These are phyloP conservation scores for Fukomys damarensis DNA, from an alignment of 2,113 vertebrate genomes.

Conservation along the genomic window DNA sequence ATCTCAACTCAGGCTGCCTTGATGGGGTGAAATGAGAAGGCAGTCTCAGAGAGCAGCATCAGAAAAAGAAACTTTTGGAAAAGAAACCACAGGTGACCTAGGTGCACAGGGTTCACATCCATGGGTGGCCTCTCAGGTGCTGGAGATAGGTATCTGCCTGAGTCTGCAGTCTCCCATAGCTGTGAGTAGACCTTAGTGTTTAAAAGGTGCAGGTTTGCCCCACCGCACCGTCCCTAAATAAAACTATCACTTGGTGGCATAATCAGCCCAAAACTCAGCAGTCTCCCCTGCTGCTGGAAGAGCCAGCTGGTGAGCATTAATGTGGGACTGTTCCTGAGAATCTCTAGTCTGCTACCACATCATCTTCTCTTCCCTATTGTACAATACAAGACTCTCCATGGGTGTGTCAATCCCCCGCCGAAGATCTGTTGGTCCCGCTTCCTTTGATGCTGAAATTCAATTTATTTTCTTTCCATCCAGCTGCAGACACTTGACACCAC, in stretches of 20 bases:
- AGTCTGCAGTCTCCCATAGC: background rate
- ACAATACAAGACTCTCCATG: background rate
- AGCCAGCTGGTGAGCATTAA: too few relatives aligned
- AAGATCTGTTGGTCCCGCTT: background rate
- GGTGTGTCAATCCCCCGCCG: too few relatives aligned
- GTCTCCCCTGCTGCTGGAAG: background rate
- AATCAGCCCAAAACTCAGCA: background rate
- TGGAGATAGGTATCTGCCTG: accelerated
- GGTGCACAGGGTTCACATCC: background rate
- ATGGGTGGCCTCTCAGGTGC: background rate
- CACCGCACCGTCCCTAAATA: background rate
- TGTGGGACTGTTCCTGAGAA: background rate
- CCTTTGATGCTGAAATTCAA: background rate
- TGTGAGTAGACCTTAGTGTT: background rate
- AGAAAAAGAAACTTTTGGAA: background rate
- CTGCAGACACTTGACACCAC: background rate
- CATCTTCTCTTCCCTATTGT: background rate
- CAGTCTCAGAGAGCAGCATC: background rate
- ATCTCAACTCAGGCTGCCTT: background rate
- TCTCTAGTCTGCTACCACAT: accelerated
- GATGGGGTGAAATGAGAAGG: background rate
- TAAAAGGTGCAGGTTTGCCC: background rate
- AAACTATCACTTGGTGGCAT: background rate
- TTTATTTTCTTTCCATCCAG: background rate
- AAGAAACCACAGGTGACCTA: background rate